Percentiles rank a stretch among this genome's conserved stretches.
These are phyloP conservation scores for Gouania willdenowi DNA, from an alignment of 2,797 vertebrate genomes.

Conservation along the genomic window DNA sequence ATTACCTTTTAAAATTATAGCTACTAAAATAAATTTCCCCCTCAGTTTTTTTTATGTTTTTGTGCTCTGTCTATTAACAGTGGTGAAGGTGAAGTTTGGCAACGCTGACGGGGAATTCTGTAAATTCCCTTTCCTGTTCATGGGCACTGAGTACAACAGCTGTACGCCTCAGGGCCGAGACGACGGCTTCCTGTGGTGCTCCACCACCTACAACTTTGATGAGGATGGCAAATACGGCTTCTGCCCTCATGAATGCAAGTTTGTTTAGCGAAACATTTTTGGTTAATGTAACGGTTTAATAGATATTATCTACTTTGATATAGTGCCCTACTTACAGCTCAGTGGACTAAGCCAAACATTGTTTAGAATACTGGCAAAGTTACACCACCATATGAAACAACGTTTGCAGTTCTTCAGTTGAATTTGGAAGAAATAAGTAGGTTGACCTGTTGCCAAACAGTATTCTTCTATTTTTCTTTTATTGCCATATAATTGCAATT, in stretches of 20 bases:
- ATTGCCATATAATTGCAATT: conserved; percentile 33
- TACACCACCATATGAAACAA: conserved; percentile 15
- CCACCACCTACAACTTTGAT: conserved; percentile 93
- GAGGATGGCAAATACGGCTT: conserved; percentile 94
- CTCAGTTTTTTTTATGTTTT: no score
- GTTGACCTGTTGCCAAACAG: no score
- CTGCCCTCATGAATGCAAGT: conserved; percentile 96
- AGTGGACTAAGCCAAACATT: not conserved
- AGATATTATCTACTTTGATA: not conserved
- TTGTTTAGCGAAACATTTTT: no score
- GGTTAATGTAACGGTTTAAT: no score
- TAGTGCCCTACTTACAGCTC: conserved; percentile 7
- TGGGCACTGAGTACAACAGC: conserved; percentile 88
- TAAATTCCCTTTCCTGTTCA: conserved; percentile 95
- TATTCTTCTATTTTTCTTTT: not conserved
- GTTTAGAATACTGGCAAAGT: conserved; percentile 4
- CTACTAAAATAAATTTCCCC: no score
- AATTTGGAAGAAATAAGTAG: conserved; percentile 54
- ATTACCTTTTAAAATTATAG: no score
- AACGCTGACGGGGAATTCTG: conserved; percentile 97
- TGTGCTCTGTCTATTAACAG: no score
- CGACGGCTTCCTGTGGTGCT: conserved; percentile 96
- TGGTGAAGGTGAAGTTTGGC: conserved; percentile 95
- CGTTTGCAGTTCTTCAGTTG: conserved; percentile 34
- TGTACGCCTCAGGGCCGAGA: conserved; percentile 89